Evolutionary conservation across 1,140 invertebrate species (phyloP), one percentile per base, ranked within the genome.

Genomic region (Pseudomyrmex sp.): DNA sequence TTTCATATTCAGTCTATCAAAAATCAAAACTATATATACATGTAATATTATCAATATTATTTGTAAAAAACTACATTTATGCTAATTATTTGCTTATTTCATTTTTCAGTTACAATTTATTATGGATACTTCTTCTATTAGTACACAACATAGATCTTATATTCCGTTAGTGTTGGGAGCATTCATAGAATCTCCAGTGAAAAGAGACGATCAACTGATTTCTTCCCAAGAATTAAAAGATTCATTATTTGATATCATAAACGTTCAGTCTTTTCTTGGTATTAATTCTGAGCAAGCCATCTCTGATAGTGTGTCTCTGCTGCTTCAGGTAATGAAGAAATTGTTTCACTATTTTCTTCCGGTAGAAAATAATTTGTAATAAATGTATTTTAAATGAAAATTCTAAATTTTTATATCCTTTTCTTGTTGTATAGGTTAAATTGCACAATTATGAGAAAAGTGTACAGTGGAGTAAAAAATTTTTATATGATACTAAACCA

Each of bases 141-240:
- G 96, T 1, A 89, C 93, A 79, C 92, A 95, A 4, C 93, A 95
- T 23, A 95, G 97, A 80, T 95, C 95, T 65, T 98, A 97, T 93
- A 94, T 98, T 46, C 96, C 96, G 0, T 92, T 98, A 9, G 95
- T 96, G 76, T 91, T 97, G 69, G 97, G 97, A 92, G 95, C 95
- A 1, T 90, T 98, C 35, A 95, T 96, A 63, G 97, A 97, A 92
- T 95, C 95, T 58, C 95, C 96, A 10, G 93, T 97, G 23, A 89
- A 94, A 68, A 93, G 95, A 79, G 95, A 96, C 89, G 94, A 93
- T 59, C 92, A 94, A 90, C 82, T 96, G 3, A 94, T 97, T 4
- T 95, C 96, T 0, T 96, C 97, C 92, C 96, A 98, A 90, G 95
- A 96, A 9, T 95, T 98, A 46, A 96, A 98, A n/a, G 95, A 96